Conservation (phyloP, 2,113 vertebrate species). For the Pollimyrus isidori region DNA sequence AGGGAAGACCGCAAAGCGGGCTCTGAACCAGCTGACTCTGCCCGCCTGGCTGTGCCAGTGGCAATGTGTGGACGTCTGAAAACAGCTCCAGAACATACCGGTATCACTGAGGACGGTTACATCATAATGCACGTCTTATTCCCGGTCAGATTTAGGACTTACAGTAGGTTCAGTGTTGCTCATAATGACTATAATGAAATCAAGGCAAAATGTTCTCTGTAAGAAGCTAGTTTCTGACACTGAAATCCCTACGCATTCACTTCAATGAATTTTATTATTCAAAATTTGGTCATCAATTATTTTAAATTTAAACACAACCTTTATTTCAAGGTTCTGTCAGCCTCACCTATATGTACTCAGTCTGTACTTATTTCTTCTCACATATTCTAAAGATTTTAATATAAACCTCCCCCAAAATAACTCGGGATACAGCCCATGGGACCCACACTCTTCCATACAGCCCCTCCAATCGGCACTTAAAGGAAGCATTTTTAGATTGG, state of each 20-base stretch:
- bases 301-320: neutral
- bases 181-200: neutral
- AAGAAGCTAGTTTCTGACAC: neutral
- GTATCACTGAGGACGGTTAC: neutral
- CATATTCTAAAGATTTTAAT: neutral
- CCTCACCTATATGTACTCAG: neutral
- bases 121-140: neutral
- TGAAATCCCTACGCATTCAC: neutral
- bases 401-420: neutral
- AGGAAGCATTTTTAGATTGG: neutral
- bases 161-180: neutral
- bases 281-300: neutral
- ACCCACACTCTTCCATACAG: neutral
- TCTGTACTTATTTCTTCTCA: neutral
- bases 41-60: neutral
- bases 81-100: neutral
- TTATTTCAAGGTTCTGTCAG: neutral
- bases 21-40: neutral
- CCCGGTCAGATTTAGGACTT: neutral
- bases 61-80: neutral
- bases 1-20: neutral
- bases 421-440: neutral
- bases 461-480: neutral
- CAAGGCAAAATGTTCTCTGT: neutral
- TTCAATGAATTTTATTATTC: neutral